Base-by-base conservation (phyloP, 2,113 vertebrate genomes). In the Chitala chitala region DNA sequence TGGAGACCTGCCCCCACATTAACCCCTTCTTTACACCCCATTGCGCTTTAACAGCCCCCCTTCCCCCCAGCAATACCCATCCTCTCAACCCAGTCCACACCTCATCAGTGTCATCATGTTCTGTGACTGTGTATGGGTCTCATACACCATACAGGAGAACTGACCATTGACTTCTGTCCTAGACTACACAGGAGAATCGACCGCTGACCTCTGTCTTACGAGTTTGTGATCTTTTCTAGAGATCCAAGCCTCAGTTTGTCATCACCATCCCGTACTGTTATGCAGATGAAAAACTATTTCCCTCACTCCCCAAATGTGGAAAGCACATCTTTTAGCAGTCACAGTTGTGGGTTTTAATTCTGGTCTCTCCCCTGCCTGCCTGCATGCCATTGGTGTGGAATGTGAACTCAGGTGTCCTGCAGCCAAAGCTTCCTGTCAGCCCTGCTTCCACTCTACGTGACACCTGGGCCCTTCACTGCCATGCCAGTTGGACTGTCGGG, bases 1-100 rank as follows among this genome's bases (percentile, higher is more conserved):
- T 79, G 51, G 72, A 80, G 80, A 76, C 73, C 70, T 74, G 72
- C 55, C 46, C 71, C 48, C 56, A 69, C 44, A 42, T 71, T 20
- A 75, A 58, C 53, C 63, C 50, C 76, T 7, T 73, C 72, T 70
- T n/a, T 69, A 9, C 22, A 3, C 42, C 10, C 29, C 29, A 55
- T 46, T 33, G 33, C 65, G 42, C 59, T 24, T 38, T 59, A 74
- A n/a, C n/a, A n/a, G n/a, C n/a, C n/a, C n/a, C n/a, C n/a, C n/a
- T n/a, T n/a, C 65, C 65, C 63, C 42, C 8, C 8, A 61, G 17
- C 29, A 6, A 9, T 2, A 10, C 26, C 4, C 58, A 31, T 33
- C 58, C 13, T 26, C n/a, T 22, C 6, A 17, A 55, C 0, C 42
- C 42, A n/a, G n/a, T n/a, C 31, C 29, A 24, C 15, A 26, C 10